phyloP scores from a whole-genome alignment of 2,888 invertebrate species.

The Boloria euphrosyne region DNA sequence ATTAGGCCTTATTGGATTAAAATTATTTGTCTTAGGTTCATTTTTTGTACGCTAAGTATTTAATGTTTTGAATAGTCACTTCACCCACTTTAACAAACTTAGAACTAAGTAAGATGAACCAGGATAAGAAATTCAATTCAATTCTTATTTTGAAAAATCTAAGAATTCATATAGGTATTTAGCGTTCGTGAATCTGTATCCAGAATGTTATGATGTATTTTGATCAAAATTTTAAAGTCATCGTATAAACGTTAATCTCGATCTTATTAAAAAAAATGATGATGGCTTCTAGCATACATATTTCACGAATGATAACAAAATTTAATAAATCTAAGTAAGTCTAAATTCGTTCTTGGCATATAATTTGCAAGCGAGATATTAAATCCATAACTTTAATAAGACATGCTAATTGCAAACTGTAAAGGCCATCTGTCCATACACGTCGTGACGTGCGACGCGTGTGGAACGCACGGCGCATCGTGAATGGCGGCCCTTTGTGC shows the following conservation, averaged over 20 bases:
- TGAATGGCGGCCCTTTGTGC: constrained; percentile 45
- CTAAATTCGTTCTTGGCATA: not conserved
- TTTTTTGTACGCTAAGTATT: not conserved
- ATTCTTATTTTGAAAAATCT: too few relatives aligned
- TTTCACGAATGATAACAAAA: too few relatives aligned
- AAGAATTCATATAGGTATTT: too few relatives aligned
- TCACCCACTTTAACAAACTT: not conserved
- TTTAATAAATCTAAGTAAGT: not conserved
- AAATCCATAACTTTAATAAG: constrained; percentile 8
- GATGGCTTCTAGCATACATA: too few relatives aligned
- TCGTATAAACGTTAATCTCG: too few relatives aligned
- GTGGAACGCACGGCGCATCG: constrained; percentile 43
- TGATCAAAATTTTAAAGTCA: too few relatives aligned
- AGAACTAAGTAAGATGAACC: not conserved
- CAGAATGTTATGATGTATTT: too few relatives aligned
- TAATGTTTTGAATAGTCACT: not conserved
- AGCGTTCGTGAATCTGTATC: too few relatives aligned
- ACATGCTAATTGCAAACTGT: constrained; percentile 36
- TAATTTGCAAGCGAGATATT: not conserved
- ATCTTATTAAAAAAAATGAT: too few relatives aligned
- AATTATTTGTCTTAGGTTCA: constrained; percentile 9
- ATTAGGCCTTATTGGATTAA: constrained; percentile 45
- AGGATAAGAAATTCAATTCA: too few relatives aligned
- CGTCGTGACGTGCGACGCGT: constrained; percentile 44
- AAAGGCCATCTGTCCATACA: constrained; percentile 38